phyloP scores from a whole-genome alignment of 2,888 invertebrate species.

The Lottia gigantea region DNA sequence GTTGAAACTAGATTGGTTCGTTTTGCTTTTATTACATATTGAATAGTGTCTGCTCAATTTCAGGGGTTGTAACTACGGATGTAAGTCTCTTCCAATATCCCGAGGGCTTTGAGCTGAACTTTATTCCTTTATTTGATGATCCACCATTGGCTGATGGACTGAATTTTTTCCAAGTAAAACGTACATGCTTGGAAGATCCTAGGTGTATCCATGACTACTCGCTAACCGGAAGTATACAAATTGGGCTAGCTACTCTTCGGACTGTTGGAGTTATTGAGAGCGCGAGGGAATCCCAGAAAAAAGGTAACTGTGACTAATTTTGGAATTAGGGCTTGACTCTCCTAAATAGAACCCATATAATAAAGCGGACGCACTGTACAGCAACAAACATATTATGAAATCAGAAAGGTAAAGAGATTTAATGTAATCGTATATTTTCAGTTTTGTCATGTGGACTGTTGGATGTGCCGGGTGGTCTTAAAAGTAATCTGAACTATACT shows the following conservation, averaged over 20 bases:
- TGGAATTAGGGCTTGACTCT: too few relatives aligned
- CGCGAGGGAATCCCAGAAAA: neutral
- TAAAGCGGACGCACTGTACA: too few relatives aligned
- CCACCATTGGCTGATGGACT: neutral
- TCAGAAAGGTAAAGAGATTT: too few relatives aligned
- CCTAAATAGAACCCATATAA: too few relatives aligned
- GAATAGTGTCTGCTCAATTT: too few relatives aligned
- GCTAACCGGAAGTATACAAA: neutral
- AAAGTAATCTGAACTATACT: constrained; percentile 40
- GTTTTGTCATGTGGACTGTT: constrained; percentile 52
- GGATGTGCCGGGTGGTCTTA: constrained; percentile 41
- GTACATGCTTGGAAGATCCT: neutral
- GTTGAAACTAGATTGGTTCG: too few relatives aligned
- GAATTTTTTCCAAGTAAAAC: neutral
- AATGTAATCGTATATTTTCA: constrained; percentile 28
- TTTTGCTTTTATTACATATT: too few relatives aligned
- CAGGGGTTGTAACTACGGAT: too few relatives aligned
- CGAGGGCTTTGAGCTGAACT: neutral
- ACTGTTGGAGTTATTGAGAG: neutral
- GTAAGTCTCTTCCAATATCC: neutral
- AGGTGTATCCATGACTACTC: neutral
- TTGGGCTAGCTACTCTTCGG: neutral
- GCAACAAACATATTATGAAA: too few relatives aligned
- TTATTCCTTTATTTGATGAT: neutral
- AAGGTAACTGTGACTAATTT: too few relatives aligned